A percentile compares a stretch with the other conserved stretches of the same genome.
Conservation (phyloP, 2,113 vertebrate species). For the Eupsittula cactorum region DNA sequence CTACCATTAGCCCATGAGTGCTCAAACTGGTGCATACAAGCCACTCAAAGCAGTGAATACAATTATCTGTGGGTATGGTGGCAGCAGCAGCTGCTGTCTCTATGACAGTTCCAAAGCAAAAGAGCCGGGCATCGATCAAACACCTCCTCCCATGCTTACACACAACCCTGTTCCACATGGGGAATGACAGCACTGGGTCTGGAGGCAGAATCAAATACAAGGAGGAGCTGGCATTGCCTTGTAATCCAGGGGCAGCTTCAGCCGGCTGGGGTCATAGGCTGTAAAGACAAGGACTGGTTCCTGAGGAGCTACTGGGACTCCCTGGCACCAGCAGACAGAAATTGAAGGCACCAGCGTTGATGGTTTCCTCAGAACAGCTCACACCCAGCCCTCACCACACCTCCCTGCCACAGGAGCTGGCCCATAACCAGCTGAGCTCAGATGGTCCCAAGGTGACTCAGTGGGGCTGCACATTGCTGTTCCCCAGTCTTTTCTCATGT, state of each 20-base stretch:
- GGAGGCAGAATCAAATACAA: neutral
- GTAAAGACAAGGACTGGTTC: neutral
- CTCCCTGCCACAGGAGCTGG: neutral
- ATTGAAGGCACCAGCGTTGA: neutral
- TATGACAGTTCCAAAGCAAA: neutral
- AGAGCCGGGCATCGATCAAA: neutral
- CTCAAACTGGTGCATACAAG: neutral
- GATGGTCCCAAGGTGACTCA: neutral
- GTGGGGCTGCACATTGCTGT: neutral
- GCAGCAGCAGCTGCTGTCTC: neutral
- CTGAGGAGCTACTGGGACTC: neutral
- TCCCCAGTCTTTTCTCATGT: neutral
- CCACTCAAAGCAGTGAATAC: neutral
- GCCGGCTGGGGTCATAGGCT: neutral
- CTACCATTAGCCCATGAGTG: neutral
- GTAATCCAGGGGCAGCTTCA: neutral
- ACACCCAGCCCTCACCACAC: neutral
- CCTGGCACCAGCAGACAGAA: neutral
- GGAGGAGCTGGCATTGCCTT: neutral
- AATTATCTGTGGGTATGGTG: fast-evolving
- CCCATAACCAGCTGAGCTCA: neutral
- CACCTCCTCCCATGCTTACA: neutral
- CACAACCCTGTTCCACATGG: neutral
- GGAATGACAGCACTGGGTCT: neutral
- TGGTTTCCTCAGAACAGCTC: neutral